Evolutionary conservation across 2,113 vertebrate species (phyloP).

Genomic region (Gymnocephalus cernua): DNA sequence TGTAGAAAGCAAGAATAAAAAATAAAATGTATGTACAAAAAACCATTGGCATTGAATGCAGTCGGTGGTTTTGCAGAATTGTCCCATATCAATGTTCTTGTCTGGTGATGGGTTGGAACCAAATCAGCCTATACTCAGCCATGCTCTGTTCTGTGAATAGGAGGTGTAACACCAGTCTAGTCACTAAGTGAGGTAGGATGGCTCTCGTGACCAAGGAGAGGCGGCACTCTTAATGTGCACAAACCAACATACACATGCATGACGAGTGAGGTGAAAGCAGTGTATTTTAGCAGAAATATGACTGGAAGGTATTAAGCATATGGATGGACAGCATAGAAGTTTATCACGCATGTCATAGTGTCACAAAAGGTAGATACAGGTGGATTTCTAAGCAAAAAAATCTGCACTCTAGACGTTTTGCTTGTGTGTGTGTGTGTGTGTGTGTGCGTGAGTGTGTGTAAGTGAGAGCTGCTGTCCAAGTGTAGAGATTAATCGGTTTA

Average conservation of each 20-base stretch:
- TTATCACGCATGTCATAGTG: no score
- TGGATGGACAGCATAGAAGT: no score
- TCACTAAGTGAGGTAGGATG: neutral
- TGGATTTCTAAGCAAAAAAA: no score
- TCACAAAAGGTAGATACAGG: no score
- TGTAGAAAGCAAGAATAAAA: neutral
- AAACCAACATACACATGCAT: neutral
- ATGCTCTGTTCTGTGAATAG: neutral
- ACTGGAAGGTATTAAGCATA: no score
- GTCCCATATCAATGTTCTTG: neutral
- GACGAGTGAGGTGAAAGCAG: neutral
- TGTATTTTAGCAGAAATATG: neutral
- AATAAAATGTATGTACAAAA: neutral
- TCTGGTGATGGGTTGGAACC: neutral
- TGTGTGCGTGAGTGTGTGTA: constrained; percentile 8
- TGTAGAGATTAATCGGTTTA: constrained; percentile 74
- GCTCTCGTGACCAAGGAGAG: neutral
- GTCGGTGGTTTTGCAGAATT: neutral
- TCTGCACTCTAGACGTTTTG: neutral
- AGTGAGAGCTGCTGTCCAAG: constrained; percentile 42
- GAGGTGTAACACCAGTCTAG: neutral
- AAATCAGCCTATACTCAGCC: neutral
- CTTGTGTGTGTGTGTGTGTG: constrained; percentile 2
- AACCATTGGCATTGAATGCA: neutral
- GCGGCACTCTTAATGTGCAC: neutral